phyloP scores from a whole-genome alignment of 2,113 vertebrate genomes.

The Castor canadensis region DNA sequence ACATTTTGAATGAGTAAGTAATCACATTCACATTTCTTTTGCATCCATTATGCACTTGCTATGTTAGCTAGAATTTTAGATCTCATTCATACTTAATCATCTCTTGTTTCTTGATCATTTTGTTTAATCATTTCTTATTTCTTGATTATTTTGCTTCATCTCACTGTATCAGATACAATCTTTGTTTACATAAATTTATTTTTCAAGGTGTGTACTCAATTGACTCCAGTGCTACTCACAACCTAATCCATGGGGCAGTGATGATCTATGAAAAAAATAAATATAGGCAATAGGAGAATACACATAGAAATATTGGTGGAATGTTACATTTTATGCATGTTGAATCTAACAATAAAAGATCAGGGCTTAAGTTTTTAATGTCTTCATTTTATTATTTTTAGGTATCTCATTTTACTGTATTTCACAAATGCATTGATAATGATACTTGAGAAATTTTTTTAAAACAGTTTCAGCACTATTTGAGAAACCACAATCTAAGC shows the following conservation, averaged over 20 bases:
- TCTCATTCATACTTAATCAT: not conserved
- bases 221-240: not conserved
- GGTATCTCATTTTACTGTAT: constrained; percentile 1
- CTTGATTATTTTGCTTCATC: not conserved
- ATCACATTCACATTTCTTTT: not conserved
- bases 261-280: not conserved
- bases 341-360: constrained; percentile 33
- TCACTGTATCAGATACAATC: not conserved
- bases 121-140: too few relatives aligned
- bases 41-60: not conserved
- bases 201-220: not conserved
- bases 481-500: not conserved
- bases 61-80: not conserved
- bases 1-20: not conserved
- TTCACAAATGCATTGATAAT: constrained; percentile 1
- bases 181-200: not conserved
- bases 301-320: not conserved
- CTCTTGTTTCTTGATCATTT: not conserved
- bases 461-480: not conserved
- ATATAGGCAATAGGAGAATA: not conserved
- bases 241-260: not conserved
- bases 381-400: constrained; percentile 1
- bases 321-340: not conserved
- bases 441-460: not conserved
- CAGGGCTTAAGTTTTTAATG: not conserved